Conservation (phyloP, 2,113 vertebrate genomes). For the Canis aureus region DNA sequence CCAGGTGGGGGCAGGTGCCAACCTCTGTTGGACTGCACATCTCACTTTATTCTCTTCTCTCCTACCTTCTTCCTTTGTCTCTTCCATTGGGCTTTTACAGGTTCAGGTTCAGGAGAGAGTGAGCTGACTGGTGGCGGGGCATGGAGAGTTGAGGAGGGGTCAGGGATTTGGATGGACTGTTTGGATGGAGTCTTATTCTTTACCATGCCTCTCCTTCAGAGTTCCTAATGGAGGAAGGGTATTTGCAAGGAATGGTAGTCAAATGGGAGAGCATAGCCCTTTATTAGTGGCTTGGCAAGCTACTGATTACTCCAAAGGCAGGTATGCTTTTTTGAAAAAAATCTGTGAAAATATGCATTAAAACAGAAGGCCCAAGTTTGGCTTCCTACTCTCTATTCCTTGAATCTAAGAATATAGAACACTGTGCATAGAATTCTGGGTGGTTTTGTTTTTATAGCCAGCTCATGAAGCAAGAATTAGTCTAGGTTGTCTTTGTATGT, state of each 20-base stretch:
- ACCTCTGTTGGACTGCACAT: neutral
- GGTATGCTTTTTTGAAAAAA: neutral
- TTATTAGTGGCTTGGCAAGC: neutral
- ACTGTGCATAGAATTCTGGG: neutral
- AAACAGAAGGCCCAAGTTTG: neutral
- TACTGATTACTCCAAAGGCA: neutral
- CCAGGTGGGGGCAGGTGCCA: neutral
- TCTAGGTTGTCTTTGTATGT: neutral
- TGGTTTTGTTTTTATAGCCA: neutral
- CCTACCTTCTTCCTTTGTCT: neutral
- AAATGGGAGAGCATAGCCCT: neutral
- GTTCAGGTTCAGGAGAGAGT: neutral
- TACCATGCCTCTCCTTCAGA: neutral
- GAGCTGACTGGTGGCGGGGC: neutral
- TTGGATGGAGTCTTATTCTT: neutral
- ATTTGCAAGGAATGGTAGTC: neutral
- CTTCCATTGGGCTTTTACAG: neutral
- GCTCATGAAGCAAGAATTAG: neutral
- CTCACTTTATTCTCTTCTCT: neutral
- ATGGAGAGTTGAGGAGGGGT: neutral
- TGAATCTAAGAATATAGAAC: slow-evolving; percentile 3
- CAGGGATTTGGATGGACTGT: neutral
- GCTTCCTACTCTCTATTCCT: neutral
- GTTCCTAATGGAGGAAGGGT: neutral
- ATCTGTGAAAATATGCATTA: neutral